These are phyloP conservation scores for Cephalotes varians DNA, from an alignment of 2,888 invertebrate genomes.

Conservation along the genomic window DNA sequence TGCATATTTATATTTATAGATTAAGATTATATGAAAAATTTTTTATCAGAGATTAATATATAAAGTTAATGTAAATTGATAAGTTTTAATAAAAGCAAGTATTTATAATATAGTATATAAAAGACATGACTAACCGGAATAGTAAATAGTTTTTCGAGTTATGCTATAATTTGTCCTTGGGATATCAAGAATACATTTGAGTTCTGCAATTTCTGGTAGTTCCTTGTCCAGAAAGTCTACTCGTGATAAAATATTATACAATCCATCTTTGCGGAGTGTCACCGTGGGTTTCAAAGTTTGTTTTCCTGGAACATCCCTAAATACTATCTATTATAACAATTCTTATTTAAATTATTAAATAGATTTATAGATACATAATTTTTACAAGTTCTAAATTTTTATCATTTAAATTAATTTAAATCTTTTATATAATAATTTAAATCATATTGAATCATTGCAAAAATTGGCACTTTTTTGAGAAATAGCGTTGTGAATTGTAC, in stretches of 20 bases:
- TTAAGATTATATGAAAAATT: too few relatives aligned
- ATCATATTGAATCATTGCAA: too few relatives aligned
- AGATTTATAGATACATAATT: not conserved
- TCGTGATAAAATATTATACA: slow-evolving; percentile 77
- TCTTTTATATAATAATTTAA: not conserved
- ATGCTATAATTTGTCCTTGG: slow-evolving; percentile 79
- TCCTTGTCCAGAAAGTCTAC: slow-evolving; percentile 79
- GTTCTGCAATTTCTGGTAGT: slow-evolving; percentile 73
- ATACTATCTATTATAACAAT: not conserved
- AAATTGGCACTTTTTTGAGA: too few relatives aligned
- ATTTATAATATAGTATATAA: not conserved
- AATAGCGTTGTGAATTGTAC: too few relatives aligned
- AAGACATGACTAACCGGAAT: slow-evolving; percentile 81
- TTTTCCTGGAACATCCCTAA: not conserved
- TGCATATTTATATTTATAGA: too few relatives aligned
- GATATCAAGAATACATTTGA: slow-evolving; percentile 80
- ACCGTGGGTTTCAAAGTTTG: slow-evolving; percentile 69
- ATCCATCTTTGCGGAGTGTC: slow-evolving; percentile 74
- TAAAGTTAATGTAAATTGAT: not conserved
- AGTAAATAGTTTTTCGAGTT: slow-evolving; percentile 78
- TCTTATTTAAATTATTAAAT: not conserved
- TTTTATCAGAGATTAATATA: too few relatives aligned
- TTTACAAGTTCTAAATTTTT: not conserved
- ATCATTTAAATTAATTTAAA: not conserved
- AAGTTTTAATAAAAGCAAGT: not conserved